A percentile compares a stretch with the other conserved stretches of the same genome.
phyloP scores from a whole-genome alignment of 2,888 invertebrate species.

The Lathronympha strigana region DNA sequence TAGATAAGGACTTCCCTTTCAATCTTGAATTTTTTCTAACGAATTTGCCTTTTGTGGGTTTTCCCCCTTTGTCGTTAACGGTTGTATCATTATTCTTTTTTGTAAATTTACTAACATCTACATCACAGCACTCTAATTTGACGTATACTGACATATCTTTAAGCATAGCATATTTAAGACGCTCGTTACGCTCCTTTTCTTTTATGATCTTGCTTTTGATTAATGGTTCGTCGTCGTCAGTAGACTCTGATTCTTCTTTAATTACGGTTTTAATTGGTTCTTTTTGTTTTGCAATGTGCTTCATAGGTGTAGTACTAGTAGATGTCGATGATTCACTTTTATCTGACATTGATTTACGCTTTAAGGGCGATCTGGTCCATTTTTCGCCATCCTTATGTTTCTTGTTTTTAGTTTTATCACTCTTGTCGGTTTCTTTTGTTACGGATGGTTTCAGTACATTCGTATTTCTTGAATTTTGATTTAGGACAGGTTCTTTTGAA shows the following conservation, averaged over 20 bases:
- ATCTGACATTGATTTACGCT: conserved; percentile 40
- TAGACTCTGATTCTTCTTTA: conserved; percentile 72
- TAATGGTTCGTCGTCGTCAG: conserved; percentile 75
- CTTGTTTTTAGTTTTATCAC: conserved; percentile 54
- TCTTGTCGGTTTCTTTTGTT: conserved; percentile 48
- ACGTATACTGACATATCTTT: conserved; percentile 80
- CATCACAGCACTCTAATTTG: conserved; percentile 79
- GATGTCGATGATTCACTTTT: conserved; percentile 41
- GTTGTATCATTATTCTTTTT: conserved; percentile 68
- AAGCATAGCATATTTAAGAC: conserved; percentile 69
- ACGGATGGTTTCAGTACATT: conserved; percentile 1
- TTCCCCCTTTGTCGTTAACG: conserved; percentile 67
- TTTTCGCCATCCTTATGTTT: conserved; percentile 57
- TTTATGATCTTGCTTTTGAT: conserved; percentile 75
- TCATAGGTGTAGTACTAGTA: conserved; percentile 36
- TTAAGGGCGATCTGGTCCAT: conserved; percentile 44
- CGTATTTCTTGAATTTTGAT: conserved; percentile 44
- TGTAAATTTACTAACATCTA: conserved; percentile 71
- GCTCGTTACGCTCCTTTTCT: conserved; percentile 69
- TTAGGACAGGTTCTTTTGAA: conserved; percentile 44
- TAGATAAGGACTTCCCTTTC: conserved; percentile 64
- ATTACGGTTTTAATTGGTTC: conserved; percentile 57
- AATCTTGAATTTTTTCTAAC: conserved; percentile 59
- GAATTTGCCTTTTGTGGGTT: conserved; percentile 61
- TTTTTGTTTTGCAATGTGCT: conserved; percentile 44